A percentile compares a stretch with the other conserved stretches of the same genome.
Evolutionary conservation across 2,113 vertebrate genomes (phyloP).

Genomic region (Misgurnus anguillicaudatus): DNA sequence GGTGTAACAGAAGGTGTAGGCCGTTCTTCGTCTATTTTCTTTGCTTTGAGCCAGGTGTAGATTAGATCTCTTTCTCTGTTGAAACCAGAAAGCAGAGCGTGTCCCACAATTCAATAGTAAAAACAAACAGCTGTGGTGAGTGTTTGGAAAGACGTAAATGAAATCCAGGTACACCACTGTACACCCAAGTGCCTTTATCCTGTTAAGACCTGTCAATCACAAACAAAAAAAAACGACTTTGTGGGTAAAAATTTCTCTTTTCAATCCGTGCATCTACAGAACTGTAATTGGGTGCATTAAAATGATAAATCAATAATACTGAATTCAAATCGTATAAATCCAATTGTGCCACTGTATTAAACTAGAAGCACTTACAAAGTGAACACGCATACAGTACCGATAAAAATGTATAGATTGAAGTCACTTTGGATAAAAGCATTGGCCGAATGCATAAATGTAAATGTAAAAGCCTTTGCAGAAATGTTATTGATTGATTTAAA

Average conservation of each 20-base stretch:
- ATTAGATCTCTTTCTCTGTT: slow-evolving; percentile 36
- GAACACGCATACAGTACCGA: too few species aligned
- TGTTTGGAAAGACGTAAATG: slow-evolving; percentile 36
- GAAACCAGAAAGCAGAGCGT: slow-evolving; percentile 18
- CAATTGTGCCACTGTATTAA: too few species aligned
- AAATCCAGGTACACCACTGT: slow-evolving; percentile 44
- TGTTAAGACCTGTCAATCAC: slow-evolving; percentile 67
- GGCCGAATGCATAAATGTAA: too few species aligned
- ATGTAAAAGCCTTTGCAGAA: background rate
- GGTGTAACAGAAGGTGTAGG: background rate
- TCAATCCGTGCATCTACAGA: slow-evolving; percentile 23
- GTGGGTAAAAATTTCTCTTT: slow-evolving; percentile 15
- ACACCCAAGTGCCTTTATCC: slow-evolving; percentile 61
- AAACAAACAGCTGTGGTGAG: slow-evolving; percentile 47
- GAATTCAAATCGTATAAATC: background rate
- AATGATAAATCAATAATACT: slow-evolving; percentile 25
- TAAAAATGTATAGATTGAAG: too few species aligned
- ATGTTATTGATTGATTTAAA: slow-evolving; percentile 17
- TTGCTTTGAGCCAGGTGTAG: slow-evolving; percentile 38
- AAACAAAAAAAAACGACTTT: slow-evolving; percentile 54
- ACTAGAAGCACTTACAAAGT: too few species aligned
- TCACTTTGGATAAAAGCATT: too few species aligned
- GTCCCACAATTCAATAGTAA: slow-evolving; percentile 35
- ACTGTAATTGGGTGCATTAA: slow-evolving; percentile 7
- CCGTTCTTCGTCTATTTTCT: slow-evolving; percentile 10